phyloP scores from a whole-genome alignment of 2,888 invertebrate genomes.

The Ophion obscuratus region DNA sequence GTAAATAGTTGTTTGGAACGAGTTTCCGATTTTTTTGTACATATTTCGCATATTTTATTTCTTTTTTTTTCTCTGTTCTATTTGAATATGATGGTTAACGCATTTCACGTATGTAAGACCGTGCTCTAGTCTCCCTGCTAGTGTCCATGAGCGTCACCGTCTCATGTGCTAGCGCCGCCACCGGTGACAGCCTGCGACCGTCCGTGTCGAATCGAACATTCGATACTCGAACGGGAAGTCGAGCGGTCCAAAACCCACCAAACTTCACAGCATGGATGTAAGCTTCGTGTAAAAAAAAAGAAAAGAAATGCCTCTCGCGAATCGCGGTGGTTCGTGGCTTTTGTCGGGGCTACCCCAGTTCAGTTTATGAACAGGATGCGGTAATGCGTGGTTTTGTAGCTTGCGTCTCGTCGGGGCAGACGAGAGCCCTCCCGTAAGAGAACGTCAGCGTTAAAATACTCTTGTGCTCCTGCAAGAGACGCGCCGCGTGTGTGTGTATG shows the following conservation, averaged over 20 bases:
- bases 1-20: no score
- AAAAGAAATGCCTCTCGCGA: slow-evolving; percentile 21
- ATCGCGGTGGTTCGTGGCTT: slow-evolving; percentile 44
- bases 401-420: slow-evolving; percentile 71
- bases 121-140: no score
- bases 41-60: no score
- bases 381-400: slow-evolving; percentile 76
- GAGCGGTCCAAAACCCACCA: background rate
- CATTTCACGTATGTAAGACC: no score
- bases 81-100: no score
- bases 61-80: no score
- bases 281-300: slow-evolving; percentile 25
- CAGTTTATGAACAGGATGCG: slow-evolving; percentile 75
- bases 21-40: no score
- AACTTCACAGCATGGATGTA: slow-evolving; percentile 18
- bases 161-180: background rate
- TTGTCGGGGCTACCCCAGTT: slow-evolving; percentile 45
- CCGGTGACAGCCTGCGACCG: background rate
- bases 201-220: background rate
- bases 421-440: slow-evolving; percentile 70
- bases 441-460: slow-evolving; percentile 55
- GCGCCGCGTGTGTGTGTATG: slow-evolving; percentile 20
- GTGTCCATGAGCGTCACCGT: background rate
- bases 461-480: slow-evolving; percentile 9
- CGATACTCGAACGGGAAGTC: slow-evolving; percentile 40